These are phyloP conservation scores for Agriotes lineatus DNA, from an alignment of 2,888 invertebrate genomes.

Conservation along the genomic window DNA sequence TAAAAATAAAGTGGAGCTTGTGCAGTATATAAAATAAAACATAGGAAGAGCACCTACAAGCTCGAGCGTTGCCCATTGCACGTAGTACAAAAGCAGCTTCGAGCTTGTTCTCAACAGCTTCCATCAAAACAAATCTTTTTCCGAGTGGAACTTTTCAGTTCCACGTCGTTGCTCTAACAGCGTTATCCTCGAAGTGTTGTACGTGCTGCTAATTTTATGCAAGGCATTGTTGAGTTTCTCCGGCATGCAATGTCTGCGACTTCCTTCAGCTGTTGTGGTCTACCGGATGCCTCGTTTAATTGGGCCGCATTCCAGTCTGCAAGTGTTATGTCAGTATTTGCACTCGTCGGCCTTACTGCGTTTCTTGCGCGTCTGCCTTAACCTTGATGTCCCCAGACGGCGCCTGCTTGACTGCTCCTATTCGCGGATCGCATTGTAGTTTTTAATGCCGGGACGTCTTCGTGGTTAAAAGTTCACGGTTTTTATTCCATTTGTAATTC, in stretches of 20 bases:
- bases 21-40: too few relatives aligned
- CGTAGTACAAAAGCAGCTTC: too few relatives aligned
- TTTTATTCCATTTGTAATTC: too few relatives aligned
- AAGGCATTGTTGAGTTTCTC: slow-evolving; percentile 28
- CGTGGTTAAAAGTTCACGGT: too few relatives aligned
- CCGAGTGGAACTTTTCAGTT: neutral
- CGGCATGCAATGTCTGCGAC: slow-evolving; percentile 24
- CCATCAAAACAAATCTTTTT: too few relatives aligned
- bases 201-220: slow-evolving; percentile 31
- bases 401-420: slow-evolving; percentile 5
- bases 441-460: neutral
- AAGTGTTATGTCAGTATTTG: slow-evolving; percentile 40
- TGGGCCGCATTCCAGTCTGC: slow-evolving; percentile 40
- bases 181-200: neutral
- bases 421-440: neutral
- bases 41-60: too few relatives aligned
- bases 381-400: slow-evolving; percentile 24
- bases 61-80: too few relatives aligned
- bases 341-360: slow-evolving; percentile 23
- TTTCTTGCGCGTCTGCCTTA: slow-evolving; percentile 19
- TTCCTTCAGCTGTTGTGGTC: slow-evolving; percentile 39
- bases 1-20: too few relatives aligned
- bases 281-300: slow-evolving; percentile 42
- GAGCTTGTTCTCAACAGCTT: too few relatives aligned
- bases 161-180: neutral